Percentiles rank a stretch among this genome's conserved stretches.
Evolutionary conservation across 2,888 invertebrate genomes (phyloP).

Genomic region (Imbricaverruca yamaguchii): DNA sequence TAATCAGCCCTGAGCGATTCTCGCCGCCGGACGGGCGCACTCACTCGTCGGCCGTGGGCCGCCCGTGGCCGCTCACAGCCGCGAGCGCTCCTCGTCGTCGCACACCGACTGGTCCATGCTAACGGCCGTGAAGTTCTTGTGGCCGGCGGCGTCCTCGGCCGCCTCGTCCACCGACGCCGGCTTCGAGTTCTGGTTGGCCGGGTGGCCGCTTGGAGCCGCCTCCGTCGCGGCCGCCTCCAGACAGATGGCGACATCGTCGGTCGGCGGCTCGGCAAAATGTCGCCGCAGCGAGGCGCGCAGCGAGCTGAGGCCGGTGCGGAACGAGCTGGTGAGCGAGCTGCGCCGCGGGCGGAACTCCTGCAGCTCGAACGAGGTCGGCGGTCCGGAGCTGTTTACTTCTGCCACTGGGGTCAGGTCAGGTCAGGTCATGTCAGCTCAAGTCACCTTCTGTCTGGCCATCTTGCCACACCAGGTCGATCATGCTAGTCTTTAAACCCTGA

Average conservation of each 20-base stretch:
- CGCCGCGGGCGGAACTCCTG: neutral
- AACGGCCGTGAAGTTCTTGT: neutral
- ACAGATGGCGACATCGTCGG: neutral
- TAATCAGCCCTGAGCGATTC: too few species aligned
- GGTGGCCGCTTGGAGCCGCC: neutral
- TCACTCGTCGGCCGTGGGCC: neutral
- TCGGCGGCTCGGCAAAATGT: neutral
- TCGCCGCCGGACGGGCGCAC: too few species aligned
- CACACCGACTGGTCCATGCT: neutral
- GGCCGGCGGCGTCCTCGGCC: neutral
- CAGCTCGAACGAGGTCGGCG: neutral
- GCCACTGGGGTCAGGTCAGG: too few species aligned
- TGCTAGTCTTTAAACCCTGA: too few species aligned
- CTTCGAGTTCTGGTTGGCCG: neutral
- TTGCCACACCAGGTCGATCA: too few species aligned
- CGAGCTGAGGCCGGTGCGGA: neutral
- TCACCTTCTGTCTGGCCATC: too few species aligned
- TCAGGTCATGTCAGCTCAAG: too few species aligned
- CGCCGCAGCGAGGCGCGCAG: conserved; percentile 4
- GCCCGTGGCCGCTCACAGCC: neutral
- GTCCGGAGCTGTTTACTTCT: too few species aligned
- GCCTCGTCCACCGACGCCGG: neutral
- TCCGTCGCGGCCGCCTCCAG: neutral
- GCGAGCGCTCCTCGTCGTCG: neutral
- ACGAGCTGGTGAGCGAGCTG: conserved; percentile 16